Percentiles rank a stretch among this genome's conserved stretches.
phyloP scores from a whole-genome alignment of 1,140 invertebrate species.

The Drosophila micromelanica region DNA sequence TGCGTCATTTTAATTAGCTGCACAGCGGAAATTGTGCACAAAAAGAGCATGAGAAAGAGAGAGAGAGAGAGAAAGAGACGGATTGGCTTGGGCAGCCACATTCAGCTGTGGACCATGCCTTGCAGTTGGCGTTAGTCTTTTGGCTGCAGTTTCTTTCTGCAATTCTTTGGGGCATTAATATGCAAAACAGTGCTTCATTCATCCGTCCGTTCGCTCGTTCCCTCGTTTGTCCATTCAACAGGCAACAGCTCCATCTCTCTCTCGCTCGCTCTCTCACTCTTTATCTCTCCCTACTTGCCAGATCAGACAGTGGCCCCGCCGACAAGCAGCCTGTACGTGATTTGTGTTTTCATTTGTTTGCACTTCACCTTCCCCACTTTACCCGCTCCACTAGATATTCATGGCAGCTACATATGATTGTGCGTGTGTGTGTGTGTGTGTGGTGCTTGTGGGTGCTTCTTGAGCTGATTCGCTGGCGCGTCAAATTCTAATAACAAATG shows the following conservation, averaged over 20 bases:
- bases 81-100: background rate
- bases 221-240: conserved; percentile 42
- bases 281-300: background rate
- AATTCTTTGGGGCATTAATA: conserved; percentile 55
- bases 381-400: conserved; percentile 31
- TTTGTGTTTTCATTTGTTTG: conserved; percentile 75
- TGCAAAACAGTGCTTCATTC: conserved; percentile 59
- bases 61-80: conserved; percentile 2
- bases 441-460: background rate
- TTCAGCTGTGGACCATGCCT: background rate
- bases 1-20: conserved; percentile 77
- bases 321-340: conserved; percentile 59
- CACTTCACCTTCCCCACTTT: conserved; percentile 21
- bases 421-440: conserved; percentile 37
- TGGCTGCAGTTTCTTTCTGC: conserved; percentile 24
- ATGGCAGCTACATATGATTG: conserved; percentile 9
- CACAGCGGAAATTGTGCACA: conserved; percentile 61
- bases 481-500: conserved; percentile 70
- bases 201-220: conserved; percentile 5
- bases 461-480: conserved; percentile 30
- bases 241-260: conserved; percentile 18
- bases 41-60: conserved; percentile 20
- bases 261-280: background rate
- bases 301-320: conserved; percentile 12
- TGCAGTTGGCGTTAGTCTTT: conserved; percentile 5